These are phyloP conservation scores for Scaptomyza reducta DNA, from an alignment of 2,888 invertebrate species.

Conservation along the genomic window DNA sequence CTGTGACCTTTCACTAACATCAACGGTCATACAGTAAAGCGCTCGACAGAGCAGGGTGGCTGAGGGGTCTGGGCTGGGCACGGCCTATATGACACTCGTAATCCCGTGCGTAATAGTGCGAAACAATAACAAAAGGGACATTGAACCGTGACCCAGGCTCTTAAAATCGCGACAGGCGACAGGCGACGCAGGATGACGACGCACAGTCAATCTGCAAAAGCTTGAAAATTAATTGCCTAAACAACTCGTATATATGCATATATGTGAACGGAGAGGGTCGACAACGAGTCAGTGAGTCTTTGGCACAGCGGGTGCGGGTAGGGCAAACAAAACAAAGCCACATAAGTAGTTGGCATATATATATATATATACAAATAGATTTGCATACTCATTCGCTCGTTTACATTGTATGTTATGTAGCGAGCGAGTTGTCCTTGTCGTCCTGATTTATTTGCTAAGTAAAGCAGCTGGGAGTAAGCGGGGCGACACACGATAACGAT, in stretches of 20 bases:
- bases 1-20: slow-evolving; percentile 40
- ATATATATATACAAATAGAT: no score
- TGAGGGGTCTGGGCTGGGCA: slow-evolving; percentile 1
- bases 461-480: slow-evolving; percentile 15
- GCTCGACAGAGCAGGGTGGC: background rate
- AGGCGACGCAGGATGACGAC: no score
- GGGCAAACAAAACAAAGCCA: slow-evolving; percentile 47
- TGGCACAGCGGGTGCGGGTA: slow-evolving; percentile 33
- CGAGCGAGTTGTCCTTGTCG: slow-evolving; percentile 13
- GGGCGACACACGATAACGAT: background rate
- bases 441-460: slow-evolving; percentile 16
- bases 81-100: slow-evolving; percentile 49
- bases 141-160: slow-evolving; percentile 43
- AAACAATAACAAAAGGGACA: slow-evolving; percentile 28
- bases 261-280: background rate
- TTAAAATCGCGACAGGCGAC: slow-evolving; percentile 45
- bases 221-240: slow-evolving; percentile 66
- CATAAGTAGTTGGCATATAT: slow-evolving; percentile 68
- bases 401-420: slow-evolving; percentile 31
- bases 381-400: slow-evolving; percentile 57
- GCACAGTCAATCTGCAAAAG: slow-evolving; percentile 55
- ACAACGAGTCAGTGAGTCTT: background rate
- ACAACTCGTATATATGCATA: slow-evolving; percentile 39
- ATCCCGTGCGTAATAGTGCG: slow-evolving; percentile 52
- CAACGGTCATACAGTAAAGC: slow-evolving; percentile 27